phyloP scores from a whole-genome alignment of 2,797 vertebrate species.

The Ceryle rudis region DNA sequence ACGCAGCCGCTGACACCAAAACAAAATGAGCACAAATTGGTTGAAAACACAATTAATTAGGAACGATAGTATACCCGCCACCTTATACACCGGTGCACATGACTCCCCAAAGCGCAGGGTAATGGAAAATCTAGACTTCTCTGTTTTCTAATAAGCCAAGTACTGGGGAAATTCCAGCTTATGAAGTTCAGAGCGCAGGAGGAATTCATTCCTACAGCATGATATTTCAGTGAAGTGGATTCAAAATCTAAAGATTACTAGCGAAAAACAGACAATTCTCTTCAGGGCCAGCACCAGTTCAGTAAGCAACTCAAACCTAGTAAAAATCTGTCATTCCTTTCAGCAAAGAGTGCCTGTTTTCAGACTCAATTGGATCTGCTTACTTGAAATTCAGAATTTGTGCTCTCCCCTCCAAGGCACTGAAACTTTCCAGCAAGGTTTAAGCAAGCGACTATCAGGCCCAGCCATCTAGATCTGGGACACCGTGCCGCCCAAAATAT shows the following conservation, averaged over 20 bases:
- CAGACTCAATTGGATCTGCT: neutral
- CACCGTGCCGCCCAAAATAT: slow-evolving; percentile 22
- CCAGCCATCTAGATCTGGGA: slow-evolving; percentile 24
- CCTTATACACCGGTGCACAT: neutral
- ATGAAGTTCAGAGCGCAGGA: slow-evolving; percentile 44
- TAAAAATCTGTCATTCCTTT: neutral
- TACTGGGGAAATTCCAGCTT: slow-evolving; percentile 47
- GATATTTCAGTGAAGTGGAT: slow-evolving; percentile 4
- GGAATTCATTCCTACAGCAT: slow-evolving; percentile 44
- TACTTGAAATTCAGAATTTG: neutral
- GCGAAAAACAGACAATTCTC: neutral
- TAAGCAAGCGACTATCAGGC: neutral
- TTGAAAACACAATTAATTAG: slow-evolving; percentile 33
- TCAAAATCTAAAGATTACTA: slow-evolving; percentile 6
- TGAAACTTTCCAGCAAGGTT: slow-evolving; percentile 25
- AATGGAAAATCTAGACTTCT: slow-evolving; percentile 42
- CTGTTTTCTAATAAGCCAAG: slow-evolving; percentile 22
- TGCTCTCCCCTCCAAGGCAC: neutral
- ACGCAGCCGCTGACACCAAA: neutral
- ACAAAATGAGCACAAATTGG: neutral
- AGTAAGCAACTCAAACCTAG: neutral
- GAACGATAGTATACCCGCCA: neutral
- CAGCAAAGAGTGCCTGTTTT: neutral
- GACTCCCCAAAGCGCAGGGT: slow-evolving; percentile 16
- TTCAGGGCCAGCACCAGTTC: slow-evolving; percentile 1